phyloP scores from a whole-genome alignment of 2,888 invertebrate genomes.

The Leptogaster cylindrica region DNA sequence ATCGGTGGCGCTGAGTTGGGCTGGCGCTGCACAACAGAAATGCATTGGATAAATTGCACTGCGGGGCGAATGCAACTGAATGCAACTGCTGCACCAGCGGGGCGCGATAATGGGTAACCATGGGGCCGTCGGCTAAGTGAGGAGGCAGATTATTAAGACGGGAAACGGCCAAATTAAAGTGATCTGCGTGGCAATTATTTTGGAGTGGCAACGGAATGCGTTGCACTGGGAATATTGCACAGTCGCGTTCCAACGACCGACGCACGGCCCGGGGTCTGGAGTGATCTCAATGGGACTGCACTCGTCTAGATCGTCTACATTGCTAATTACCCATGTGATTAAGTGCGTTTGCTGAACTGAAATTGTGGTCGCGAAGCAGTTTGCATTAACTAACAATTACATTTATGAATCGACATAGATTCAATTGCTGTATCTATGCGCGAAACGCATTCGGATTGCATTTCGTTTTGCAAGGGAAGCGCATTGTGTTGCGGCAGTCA shows the following conservation, averaged over 20 bases:
- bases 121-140: no score
- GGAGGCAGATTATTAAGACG: conserved; percentile 21
- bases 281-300: conserved; percentile 24
- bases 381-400: no score
- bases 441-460: no score
- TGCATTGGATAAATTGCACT: no score
- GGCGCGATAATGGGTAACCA: neutral
- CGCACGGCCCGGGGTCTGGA: conserved; percentile 12
- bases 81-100: neutral
- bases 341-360: conserved; percentile 18
- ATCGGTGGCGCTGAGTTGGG: neutral
- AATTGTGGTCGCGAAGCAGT: conserved; percentile 24
- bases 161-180: conserved; percentile 13
- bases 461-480: no score
- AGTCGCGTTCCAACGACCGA: no score
- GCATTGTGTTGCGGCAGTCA: no score
- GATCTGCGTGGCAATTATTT: conserved; percentile 27
- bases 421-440: no score
- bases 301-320: conserved; percentile 19
- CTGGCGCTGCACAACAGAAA: no score
- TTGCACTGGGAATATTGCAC: no score
- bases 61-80: neutral
- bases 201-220: conserved; percentile 20
- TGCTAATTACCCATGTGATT: conserved; percentile 30
- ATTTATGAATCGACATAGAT: no score